Conservation (phyloP, 2,888 invertebrate genomes). For the Melikaiella ostensackeni region DNA sequence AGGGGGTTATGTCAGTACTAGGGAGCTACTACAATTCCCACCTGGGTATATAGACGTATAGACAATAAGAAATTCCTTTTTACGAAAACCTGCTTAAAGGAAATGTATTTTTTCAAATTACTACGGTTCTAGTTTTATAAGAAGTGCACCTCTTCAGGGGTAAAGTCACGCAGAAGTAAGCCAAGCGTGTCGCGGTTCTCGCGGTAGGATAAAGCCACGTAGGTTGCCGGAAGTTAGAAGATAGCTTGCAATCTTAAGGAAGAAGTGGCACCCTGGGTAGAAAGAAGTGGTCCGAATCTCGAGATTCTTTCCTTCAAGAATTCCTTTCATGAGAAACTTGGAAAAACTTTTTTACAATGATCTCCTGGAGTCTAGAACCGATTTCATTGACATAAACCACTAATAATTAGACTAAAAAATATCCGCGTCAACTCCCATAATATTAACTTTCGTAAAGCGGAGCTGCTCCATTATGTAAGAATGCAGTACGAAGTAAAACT, state of each 20-base stretch:
- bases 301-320: neutral
- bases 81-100: neutral
- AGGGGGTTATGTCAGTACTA: no score
- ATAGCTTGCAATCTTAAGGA: conserved; percentile 33
- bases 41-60: no score
- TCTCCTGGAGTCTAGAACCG: neutral
- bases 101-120: neutral
- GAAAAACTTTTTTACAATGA: neutral
- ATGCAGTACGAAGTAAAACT: neutral
- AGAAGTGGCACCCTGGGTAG: conserved; percentile 4
- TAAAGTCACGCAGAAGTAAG: conserved; percentile 23
- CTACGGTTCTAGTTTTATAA: neutral
- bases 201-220: conserved; percentile 26
- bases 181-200: conserved; percentile 29
- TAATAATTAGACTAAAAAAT: neutral
- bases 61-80: neutral
- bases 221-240: conserved; percentile 18
- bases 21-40: no score
- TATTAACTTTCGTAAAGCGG: neutral
- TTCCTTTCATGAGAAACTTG: neutral
- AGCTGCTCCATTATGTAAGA: neutral
- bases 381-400: neutral
- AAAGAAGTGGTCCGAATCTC: conserved; percentile 8
- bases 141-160: conserved; percentile 29
- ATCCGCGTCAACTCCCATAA: no score